Base-by-base conservation (phyloP, 2,113 vertebrate species). In the Isichthys henryi region DNA sequence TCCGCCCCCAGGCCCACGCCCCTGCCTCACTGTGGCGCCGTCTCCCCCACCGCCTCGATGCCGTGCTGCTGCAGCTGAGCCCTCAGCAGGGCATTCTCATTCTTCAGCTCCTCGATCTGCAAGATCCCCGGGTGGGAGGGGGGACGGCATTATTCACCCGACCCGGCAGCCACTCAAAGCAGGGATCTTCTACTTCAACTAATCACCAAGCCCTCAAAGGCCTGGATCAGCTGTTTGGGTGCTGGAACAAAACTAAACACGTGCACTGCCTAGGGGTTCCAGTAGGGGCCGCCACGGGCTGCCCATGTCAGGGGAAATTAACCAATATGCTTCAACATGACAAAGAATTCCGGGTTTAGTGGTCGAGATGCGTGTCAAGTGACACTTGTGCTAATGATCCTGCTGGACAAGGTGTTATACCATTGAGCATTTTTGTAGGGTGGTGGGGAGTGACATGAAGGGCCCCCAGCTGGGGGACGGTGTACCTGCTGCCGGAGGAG, bases 51-150 rank as follows among this genome's bases (percentile, higher is more conserved):
- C 31, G 95, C 92, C 90, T 97, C 96, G 21, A 97, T 96, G 93
- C 96, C 96, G 83, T 96, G 96, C 91, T 97, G 97, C 94, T 97
- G 97, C 89, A 98, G 95, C 92, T 97, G 97, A 0, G 96, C 95
- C 70, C 96, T 94, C 11, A 98, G 96, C 90, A 97, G 91, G 13
- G 96, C 95, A 0, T 98, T 98, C 93, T 97, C 97, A 0, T 96
- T 97, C 94, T 97, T 97, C 93, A 98, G 94, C 92, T 98, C 97
- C 92, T 97, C 97, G 0, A 98, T 95, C 97, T 98, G 93, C 56
- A 74, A 89, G 84, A 90, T 56, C 91, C 0, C 70, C 74, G 2
- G 35, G 62, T 56, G 2, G 49, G 13, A 15, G 43, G 3, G 62
- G 5, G 53, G 10, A 11, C 43, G 45, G 15, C 19, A 6, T 27